Conservation (phyloP, 2,797 vertebrate species). For the Chloroceryle amazona region DNA sequence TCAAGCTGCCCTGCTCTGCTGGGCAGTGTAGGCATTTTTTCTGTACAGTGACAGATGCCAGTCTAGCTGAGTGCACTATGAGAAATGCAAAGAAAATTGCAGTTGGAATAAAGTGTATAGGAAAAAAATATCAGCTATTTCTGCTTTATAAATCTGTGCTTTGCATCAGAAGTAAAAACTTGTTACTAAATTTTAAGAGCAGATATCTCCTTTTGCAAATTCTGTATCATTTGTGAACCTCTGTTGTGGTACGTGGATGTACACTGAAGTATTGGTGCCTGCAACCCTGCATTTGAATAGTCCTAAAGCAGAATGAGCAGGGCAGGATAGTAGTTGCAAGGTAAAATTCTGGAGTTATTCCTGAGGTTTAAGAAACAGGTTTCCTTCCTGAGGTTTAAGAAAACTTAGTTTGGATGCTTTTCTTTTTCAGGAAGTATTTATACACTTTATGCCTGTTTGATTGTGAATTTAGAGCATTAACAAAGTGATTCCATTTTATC, state of each 20-base stretch:
- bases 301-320: not conserved
- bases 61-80: not conserved
- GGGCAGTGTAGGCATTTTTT: not conserved
- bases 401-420: not conserved
- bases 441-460: not conserved
- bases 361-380: too few relatives aligned
- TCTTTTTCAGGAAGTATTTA: not conserved
- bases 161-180: not conserved
- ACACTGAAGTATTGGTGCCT: not conserved
- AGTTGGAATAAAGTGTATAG: not conserved
- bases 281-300: not conserved
- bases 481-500: not conserved
- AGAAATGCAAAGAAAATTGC: not conserved
- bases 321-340: not conserved
- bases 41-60: not conserved
- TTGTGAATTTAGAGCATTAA: not conserved
- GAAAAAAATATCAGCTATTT: not conserved
- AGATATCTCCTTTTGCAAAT: not conserved
- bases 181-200: not conserved
- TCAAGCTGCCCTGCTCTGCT: not conserved
- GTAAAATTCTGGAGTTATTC: not conserved
- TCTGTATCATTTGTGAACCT: not conserved
- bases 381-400: too few relatives aligned
- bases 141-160: not conserved
- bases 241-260: not conserved